phyloP scores from a whole-genome alignment of 2,113 vertebrate species.

The Dicentrarchus labrax region DNA sequence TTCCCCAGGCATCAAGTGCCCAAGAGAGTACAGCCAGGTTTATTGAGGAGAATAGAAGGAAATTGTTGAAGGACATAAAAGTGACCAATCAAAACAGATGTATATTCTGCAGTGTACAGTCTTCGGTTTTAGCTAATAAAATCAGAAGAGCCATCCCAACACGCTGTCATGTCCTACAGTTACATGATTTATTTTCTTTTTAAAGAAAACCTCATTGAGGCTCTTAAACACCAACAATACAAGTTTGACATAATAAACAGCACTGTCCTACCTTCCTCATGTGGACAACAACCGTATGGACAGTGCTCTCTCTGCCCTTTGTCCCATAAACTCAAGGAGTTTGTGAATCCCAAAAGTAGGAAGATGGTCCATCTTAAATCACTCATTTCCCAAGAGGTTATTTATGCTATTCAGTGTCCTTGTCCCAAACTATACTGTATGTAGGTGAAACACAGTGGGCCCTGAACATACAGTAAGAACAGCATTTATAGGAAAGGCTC shows the following conservation, averaged over 20 bases:
- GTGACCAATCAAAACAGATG: background rate
- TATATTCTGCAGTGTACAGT: background rate
- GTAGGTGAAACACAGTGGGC: constrained; percentile 42
- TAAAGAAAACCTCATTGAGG: background rate
- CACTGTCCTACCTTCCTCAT: background rate
- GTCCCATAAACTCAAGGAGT: constrained; percentile 58
- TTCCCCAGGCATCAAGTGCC: constrained; percentile 1
- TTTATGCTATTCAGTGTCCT: constrained; percentile 34
- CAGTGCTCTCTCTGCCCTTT: constrained; percentile 35
- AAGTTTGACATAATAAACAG: background rate
- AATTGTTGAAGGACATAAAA: background rate
- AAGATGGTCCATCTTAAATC: constrained; percentile 52
- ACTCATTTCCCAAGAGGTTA: constrained; percentile 33
- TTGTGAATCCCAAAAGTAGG: constrained; percentile 44
- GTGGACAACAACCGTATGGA: constrained; percentile 10
- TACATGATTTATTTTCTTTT: background rate
- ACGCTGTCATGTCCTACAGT: background rate
- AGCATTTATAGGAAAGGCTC: background rate
- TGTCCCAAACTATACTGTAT: constrained; percentile 40
- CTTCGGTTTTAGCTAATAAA: background rate
- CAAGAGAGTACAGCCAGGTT: background rate
- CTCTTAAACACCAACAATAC: background rate
- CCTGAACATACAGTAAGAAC: background rate
- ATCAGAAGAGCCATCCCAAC: background rate
- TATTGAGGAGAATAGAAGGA: background rate